Conservation (phyloP, 1,140 invertebrate genomes). For the Aphelenchoides besseyi region DNA sequence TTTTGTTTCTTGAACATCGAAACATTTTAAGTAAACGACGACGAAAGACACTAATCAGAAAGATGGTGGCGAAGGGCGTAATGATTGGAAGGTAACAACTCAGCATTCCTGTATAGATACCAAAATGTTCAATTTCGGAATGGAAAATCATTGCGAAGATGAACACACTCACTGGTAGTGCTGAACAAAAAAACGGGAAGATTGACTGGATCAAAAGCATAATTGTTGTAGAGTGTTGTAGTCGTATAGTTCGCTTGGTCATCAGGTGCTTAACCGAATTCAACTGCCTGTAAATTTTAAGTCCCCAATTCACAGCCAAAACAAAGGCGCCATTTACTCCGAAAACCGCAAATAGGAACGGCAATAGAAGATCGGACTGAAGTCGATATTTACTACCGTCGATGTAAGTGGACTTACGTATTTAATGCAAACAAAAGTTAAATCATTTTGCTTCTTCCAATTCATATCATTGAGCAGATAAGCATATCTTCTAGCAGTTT, state of each 20-base stretch:
- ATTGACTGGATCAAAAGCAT: constrained; percentile 4
- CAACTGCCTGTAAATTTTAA: constrained; percentile 2
- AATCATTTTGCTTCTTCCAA: background rate
- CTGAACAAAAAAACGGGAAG: background rate
- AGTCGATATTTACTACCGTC: background rate
- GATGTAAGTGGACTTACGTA: background rate
- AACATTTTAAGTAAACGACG: background rate
- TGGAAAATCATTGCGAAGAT: background rate
- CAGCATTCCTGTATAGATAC: background rate
- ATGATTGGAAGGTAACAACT: background rate
- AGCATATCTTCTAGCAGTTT: background rate
- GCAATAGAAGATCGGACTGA: background rate
- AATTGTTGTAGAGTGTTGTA: background rate
- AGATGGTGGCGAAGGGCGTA: background rate
- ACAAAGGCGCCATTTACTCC: background rate
- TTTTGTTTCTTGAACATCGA: too few relatives aligned
- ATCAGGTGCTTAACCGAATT: constrained; percentile 7
- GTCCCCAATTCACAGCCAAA: background rate
- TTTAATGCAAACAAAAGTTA: background rate
- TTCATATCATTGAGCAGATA: background rate
- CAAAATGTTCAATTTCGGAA: background rate
- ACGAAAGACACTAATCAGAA: background rate
- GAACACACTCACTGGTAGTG: background rate
- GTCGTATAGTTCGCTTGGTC: constrained; percentile 2
- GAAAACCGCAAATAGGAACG: background rate